phyloP scores from a whole-genome alignment of 2,888 invertebrate species.

The Tenodera sinensis region DNA sequence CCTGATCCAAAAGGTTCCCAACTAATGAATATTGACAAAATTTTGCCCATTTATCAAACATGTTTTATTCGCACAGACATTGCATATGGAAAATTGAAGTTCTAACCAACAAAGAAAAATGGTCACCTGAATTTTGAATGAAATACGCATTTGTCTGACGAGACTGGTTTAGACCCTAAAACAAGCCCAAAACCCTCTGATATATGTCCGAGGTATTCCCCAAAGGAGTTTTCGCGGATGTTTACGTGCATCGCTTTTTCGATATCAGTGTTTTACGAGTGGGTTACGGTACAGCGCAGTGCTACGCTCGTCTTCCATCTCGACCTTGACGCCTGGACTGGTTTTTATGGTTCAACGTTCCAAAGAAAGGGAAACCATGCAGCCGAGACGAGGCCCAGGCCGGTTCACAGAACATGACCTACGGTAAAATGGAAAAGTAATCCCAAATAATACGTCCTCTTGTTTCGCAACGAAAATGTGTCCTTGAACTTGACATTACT shows the following conservation, averaged over 20 bases:
- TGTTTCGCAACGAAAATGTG: not conserved
- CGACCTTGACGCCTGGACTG: constrained; percentile 29
- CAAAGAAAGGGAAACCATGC: constrained; percentile 35
- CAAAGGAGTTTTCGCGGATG: too few species aligned
- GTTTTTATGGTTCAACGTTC: constrained; percentile 33
- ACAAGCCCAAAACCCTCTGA: too few species aligned
- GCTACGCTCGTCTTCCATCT: constrained; percentile 7
- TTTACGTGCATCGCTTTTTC: not conserved
- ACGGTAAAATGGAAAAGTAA: not conserved
- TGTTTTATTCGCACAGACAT: too few species aligned
- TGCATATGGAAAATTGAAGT: too few species aligned
- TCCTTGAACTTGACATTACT: not conserved
- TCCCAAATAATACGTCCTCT: not conserved
- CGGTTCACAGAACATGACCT: constrained; percentile 6
- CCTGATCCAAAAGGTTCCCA: too few species aligned
- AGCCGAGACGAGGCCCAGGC: constrained; percentile 24
- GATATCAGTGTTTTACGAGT: not conserved
- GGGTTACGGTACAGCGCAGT: not conserved
- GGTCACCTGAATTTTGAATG: too few species aligned
- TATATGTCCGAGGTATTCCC: too few species aligned
- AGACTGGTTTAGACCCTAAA: too few species aligned
- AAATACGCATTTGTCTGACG: too few species aligned
- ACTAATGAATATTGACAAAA: too few species aligned
- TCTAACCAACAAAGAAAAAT: too few species aligned
- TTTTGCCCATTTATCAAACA: too few species aligned